phyloP scores from a whole-genome alignment of 2,113 vertebrate species.

The Panthera leo region DNA sequence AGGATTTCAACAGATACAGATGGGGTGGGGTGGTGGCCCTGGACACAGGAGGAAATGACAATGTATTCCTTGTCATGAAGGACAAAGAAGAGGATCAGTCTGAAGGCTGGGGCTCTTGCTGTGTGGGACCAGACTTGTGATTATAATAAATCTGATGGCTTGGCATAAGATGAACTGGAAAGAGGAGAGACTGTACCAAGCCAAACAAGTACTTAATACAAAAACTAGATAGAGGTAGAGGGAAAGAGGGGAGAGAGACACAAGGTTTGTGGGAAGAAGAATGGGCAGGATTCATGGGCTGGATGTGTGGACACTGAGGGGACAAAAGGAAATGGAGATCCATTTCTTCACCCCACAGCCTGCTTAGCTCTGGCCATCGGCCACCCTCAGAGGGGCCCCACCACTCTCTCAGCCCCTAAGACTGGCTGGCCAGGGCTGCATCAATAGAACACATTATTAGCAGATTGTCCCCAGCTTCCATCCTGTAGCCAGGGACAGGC shows the following conservation, averaged over 20 bases:
- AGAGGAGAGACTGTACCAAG: not conserved
- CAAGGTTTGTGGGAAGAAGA: not conserved
- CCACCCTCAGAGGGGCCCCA: not conserved
- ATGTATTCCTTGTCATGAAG: not conserved
- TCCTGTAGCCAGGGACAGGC: not conserved
- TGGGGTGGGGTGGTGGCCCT: not conserved
- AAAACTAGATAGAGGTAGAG: not conserved
- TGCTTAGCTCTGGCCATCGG: not conserved
- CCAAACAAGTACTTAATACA: not conserved
- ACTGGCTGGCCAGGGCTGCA: not conserved
- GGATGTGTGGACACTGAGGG: not conserved
- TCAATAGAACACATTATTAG: not conserved
- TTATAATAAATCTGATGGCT: not conserved
- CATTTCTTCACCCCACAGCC: not conserved
- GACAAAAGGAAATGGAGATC: not conserved
- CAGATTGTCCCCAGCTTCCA: not conserved
- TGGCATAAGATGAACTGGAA: not conserved
- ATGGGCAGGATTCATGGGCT: not conserved
- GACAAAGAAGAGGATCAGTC: not conserved
- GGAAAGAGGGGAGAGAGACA: not conserved
- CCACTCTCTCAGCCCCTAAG: not conserved
- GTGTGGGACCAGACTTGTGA: not conserved
- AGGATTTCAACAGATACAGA: not conserved
- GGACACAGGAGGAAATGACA: not conserved
- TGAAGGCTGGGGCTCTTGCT: not conserved